A percentile compares a stretch with the other conserved stretches of the same genome.
Conservation (phyloP, 2,113 vertebrate species). For the Coracopsis vasa region DNA sequence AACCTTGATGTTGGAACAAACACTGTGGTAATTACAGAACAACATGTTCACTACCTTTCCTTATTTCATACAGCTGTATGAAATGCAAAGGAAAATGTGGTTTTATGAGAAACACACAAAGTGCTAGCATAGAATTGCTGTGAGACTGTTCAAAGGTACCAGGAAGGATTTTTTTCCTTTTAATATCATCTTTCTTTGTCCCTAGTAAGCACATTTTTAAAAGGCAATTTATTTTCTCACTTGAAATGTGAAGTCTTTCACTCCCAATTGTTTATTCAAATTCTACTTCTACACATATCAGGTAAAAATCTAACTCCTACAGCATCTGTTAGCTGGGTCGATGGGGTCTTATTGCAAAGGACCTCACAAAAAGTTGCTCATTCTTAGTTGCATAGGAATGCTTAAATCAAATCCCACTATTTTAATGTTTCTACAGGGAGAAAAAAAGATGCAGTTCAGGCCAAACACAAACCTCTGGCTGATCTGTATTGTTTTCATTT, state of each 20-base stretch:
- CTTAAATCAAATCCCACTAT: constrained; percentile 10
- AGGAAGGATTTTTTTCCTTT: background rate
- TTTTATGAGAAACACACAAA: background rate
- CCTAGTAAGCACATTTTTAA: background rate
- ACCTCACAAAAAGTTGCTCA: background rate
- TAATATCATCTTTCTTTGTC: background rate
- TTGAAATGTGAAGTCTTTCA: background rate
- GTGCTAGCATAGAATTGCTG: background rate
- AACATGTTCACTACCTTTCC: background rate
- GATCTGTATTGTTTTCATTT: background rate
- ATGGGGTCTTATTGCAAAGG: background rate
- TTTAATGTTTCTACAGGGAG: background rate
- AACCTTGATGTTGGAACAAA: background rate
- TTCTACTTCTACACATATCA: background rate
- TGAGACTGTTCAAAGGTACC: background rate
- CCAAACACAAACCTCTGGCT: background rate
- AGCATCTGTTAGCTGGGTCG: background rate
- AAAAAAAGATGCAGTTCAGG: background rate
- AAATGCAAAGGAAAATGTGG: background rate
- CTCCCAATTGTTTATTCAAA: background rate
- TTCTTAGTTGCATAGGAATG: background rate
- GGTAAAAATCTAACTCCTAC: background rate
- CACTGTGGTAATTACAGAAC: background rate
- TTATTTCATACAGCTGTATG: background rate
- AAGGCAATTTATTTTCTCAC: background rate